phyloP scores from a whole-genome alignment of 2,113 vertebrate genomes.

The Oostethus manadensis region DNA sequence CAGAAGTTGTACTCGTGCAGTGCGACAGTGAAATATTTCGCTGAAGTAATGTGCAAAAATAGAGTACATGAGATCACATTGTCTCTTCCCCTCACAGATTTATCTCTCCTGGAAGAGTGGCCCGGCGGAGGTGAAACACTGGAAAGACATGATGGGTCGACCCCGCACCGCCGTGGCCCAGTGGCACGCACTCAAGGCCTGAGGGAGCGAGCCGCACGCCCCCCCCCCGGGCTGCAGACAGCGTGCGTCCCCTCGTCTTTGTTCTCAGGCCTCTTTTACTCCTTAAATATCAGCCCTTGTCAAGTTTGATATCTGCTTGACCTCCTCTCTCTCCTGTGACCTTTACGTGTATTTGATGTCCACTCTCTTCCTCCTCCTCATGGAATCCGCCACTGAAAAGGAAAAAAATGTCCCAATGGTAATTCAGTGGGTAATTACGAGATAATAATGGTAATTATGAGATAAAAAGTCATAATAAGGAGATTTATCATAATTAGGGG shows the following conservation, averaged over 20 bases:
- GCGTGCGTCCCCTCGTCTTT: conserved; percentile 58
- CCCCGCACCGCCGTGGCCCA: conserved; percentile 93
- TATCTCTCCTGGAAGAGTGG: conserved; percentile 99
- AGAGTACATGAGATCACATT: neutral
- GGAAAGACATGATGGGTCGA: conserved; percentile 99
- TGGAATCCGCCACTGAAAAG: too few relatives aligned
- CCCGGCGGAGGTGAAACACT: conserved; percentile 95
- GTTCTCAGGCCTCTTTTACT: conserved; percentile 68
- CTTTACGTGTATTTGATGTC: conserved; percentile 49
- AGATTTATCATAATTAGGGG: too few relatives aligned
- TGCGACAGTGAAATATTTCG: too few relatives aligned
- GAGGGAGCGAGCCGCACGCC: conserved; percentile 58
- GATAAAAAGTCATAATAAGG: too few relatives aligned
- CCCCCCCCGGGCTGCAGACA: conserved; percentile 37
- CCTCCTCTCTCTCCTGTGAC: conserved; percentile 15
- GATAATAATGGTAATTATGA: too few relatives aligned
- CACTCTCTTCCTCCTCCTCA: conserved; percentile 6
- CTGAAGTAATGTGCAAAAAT: too few relatives aligned
- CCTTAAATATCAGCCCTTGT: conserved; percentile 51
- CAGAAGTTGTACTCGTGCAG: too few relatives aligned
- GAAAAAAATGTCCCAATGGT: too few relatives aligned
- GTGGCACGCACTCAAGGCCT: conserved; percentile 98
- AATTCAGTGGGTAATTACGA: too few relatives aligned
- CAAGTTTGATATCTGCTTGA: conserved; percentile 39
- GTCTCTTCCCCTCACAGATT: conserved; percentile 73